A percentile compares a stretch with the other conserved stretches of the same genome.
Conservation (phyloP, 2,888 invertebrate genomes). For the Ophion obscuratus region DNA sequence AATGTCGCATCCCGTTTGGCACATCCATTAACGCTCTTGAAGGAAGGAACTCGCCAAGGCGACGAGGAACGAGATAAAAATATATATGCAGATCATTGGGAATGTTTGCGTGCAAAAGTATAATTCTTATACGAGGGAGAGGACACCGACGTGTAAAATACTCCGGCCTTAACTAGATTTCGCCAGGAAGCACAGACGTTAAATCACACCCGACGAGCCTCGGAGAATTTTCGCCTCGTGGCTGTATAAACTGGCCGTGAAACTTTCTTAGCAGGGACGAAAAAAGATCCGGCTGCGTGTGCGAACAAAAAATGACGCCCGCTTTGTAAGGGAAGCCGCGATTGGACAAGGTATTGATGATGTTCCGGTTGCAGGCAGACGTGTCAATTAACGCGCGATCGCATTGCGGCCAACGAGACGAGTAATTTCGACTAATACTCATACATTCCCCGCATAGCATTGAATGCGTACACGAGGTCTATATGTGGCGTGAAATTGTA, state of each 20-base stretch:
- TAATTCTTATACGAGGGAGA: conserved; percentile 1
- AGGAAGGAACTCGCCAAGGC: conserved; percentile 68
- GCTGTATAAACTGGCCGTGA: conserved; percentile 39
- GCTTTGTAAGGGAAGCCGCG: conserved; percentile 12
- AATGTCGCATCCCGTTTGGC: conserved; percentile 70
- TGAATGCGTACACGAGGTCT: conserved; percentile 59
- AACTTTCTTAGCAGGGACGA: conserved; percentile 25
- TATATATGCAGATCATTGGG: conserved; percentile 71
- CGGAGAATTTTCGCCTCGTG: conserved; percentile 44
- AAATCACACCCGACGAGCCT: conserved; percentile 74
- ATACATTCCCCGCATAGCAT: conserved; percentile 74
- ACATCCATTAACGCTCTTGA: conserved; percentile 73
- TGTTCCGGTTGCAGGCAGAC: conserved; percentile 71
- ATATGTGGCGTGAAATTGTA: conserved; percentile 81
- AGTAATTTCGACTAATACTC: conserved; percentile 79
- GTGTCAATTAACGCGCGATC: conserved; percentile 78
- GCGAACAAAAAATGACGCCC: conserved; percentile 34
- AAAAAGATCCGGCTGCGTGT: conserved; percentile 1
- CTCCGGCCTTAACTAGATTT: conserved; percentile 77
- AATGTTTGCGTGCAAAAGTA: conserved; percentile 58
- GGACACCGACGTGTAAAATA: conserved; percentile 10
- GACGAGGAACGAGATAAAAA: conserved; percentile 77
- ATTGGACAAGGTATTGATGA: conserved; percentile 62
- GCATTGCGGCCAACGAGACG: conserved; percentile 64
- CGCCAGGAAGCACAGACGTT: conserved; percentile 77